Evolutionary conservation across 1,140 invertebrate genomes (phyloP).

Genomic region (Tetramorium simillimum): DNA sequence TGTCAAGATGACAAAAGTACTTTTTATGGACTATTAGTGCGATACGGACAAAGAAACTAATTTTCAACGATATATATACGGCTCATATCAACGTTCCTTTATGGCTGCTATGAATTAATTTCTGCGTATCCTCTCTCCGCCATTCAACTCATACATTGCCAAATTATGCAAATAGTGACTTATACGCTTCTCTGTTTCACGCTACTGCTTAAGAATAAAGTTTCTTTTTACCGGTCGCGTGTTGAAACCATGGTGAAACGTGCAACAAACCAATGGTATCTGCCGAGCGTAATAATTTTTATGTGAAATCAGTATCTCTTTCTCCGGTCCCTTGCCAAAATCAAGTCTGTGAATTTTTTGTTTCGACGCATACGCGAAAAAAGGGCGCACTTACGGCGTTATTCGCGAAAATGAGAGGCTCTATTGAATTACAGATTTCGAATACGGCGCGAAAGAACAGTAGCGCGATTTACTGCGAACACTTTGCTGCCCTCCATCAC

Average conservation of each 20-base stretch:
- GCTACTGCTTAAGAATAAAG: not conserved
- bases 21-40: conserved; percentile 14
- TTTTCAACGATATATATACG: not conserved
- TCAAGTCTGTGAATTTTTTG: not conserved
- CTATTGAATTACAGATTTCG: conserved; percentile 72
- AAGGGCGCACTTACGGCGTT: not conserved
- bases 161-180: conserved; percentile 16
- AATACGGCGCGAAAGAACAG: not conserved
- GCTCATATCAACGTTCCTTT: not conserved
- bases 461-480: conserved; percentile 22
- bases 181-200: not conserved
- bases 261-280: not conserved
- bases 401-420: not conserved
- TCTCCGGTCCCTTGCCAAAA: not conserved
- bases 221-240: not conserved
- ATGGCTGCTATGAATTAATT: conserved; percentile 7
- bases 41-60: not conserved
- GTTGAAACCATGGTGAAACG: not conserved
- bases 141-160: not conserved
- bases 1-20: not conserved
- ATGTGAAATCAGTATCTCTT: not conserved
- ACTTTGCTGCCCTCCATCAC: conserved; percentile 25
- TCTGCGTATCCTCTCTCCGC: not conserved
- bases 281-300: conserved; percentile 20
- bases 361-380: not conserved